Conservation (phyloP, 2,888 invertebrate genomes). For the Dynastes grantii region DNA sequence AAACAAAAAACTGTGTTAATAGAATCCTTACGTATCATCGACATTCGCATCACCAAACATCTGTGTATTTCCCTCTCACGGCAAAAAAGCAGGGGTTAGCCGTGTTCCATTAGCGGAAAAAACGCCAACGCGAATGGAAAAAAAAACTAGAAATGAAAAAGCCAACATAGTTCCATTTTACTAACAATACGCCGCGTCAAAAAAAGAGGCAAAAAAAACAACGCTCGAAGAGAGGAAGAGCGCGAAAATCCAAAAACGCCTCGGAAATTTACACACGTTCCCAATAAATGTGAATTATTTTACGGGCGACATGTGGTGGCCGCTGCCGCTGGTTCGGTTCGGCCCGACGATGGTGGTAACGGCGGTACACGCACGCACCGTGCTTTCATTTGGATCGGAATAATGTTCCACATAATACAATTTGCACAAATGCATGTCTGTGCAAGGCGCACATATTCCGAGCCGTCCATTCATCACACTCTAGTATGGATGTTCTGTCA, state of each 20-base stretch:
- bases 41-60: too few relatives aligned
- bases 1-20: too few relatives aligned
- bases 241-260: not conserved
- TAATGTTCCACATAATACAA: conserved; percentile 43
- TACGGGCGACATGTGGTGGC: conserved; percentile 38
- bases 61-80: too few relatives aligned
- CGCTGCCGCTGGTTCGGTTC: not conserved
- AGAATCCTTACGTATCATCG: too few relatives aligned
- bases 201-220: conserved; percentile 14
- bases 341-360: not conserved
- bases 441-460: conserved; percentile 7
- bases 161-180: not conserved
- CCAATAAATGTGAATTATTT: conserved; percentile 48
- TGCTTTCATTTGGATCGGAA: conserved; percentile 20
- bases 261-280: conserved; percentile 30
- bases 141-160: not conserved
- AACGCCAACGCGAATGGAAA: not conserved
- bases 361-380: too few relatives aligned
- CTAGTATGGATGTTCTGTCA: conserved; percentile 51
- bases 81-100: not conserved
- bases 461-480: conserved; percentile 49
- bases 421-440: conserved; percentile 31
- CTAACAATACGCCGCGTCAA: conserved; percentile 5
- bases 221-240: not conserved
- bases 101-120: not conserved